phyloP scores from a whole-genome alignment of 2,113 vertebrate species.

The Phalacrocorax aristotelis region DNA sequence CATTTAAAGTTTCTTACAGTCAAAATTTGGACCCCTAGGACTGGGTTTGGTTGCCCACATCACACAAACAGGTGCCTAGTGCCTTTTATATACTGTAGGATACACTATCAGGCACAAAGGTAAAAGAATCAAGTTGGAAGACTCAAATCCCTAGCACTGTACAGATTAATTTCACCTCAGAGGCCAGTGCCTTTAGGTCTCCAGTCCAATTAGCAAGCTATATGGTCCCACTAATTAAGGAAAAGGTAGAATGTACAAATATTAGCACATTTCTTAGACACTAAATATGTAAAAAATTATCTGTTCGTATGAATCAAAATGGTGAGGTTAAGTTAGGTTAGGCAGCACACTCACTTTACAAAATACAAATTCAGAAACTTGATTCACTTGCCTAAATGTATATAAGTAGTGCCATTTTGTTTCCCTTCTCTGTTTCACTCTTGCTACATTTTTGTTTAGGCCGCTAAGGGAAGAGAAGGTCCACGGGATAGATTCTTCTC shows the following conservation, averaged over 20 bases:
- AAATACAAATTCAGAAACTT: background rate
- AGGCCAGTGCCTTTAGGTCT: background rate
- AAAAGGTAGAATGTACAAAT: background rate
- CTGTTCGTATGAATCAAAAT: background rate
- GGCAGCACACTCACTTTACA: background rate
- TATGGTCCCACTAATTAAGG: background rate
- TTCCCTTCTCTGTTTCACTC: background rate
- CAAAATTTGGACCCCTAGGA: background rate
- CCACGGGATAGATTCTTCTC: background rate
- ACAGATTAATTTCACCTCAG: background rate
- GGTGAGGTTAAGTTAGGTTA: background rate
- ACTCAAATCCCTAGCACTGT: background rate
- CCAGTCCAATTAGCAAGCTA: background rate
- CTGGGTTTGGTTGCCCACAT: background rate
- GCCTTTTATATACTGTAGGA: background rate
- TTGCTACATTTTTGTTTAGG: background rate
- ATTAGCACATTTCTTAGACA: background rate
- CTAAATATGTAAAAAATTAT: background rate
- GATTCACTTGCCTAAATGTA: background rate
- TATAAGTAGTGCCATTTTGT: background rate
- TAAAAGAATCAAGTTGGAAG: background rate
- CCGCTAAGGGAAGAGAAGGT: background rate
- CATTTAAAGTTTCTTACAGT: background rate
- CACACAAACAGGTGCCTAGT: background rate
- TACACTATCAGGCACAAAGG: background rate